Conservation (phyloP, 2,888 invertebrate species). For the Ceratothoa steindachneri region DNA sequence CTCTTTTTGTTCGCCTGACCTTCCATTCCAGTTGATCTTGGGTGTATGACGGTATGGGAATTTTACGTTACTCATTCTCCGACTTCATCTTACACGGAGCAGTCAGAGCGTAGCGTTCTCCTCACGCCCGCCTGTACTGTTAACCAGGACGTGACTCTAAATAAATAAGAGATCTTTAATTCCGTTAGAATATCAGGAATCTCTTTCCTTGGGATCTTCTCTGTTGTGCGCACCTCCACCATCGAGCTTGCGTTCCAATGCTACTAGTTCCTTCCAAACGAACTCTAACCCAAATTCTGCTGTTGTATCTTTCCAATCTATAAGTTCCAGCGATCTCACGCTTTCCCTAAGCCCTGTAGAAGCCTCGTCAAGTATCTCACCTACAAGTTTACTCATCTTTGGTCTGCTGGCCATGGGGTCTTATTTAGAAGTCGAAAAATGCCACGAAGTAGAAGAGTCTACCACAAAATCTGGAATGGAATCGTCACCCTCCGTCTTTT, state of each 20-base stretch:
- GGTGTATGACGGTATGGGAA: conserved; percentile 18
- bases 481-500: not conserved
- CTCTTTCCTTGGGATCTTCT: not conserved
- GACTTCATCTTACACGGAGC: not conserved
- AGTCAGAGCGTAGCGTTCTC: not conserved
- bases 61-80: not conserved
- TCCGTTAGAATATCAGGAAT: not conserved
- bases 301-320: not conserved
- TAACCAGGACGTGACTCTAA: not conserved
- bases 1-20: conserved; percentile 37
- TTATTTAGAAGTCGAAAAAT: not conserved
- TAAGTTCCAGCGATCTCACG: not conserved
- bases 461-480: not conserved
- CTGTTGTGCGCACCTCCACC: not conserved
- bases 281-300: not conserved
- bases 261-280: not conserved
- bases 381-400: conserved; percentile 1
- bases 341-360: not conserved
- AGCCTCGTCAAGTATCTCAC: conserved; percentile 2
- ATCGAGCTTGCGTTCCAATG: not conserved
- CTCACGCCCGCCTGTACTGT: not conserved
- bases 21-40: conserved; percentile 46
- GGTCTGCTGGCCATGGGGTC: not conserved
- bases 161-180: not conserved
- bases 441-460: not conserved